Percentiles rank a stretch among this genome's conserved stretches.
These are phyloP conservation scores for Boloria selene DNA, from an alignment of 2,888 invertebrate genomes.

Conservation along the genomic window DNA sequence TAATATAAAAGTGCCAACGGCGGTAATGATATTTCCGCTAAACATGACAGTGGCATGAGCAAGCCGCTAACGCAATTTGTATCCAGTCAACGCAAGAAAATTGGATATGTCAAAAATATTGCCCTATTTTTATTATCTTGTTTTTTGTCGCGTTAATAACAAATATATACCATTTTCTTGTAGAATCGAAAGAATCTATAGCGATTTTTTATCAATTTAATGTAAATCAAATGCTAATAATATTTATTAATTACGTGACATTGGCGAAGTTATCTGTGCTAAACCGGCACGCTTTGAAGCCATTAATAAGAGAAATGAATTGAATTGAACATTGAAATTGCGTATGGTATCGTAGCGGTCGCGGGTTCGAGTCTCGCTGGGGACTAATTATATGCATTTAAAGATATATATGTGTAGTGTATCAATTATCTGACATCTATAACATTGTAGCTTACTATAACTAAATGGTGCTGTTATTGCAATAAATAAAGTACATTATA, in stretches of 20 bases:
- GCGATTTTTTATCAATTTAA: too few relatives aligned
- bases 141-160: not conserved
- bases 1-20: slow-evolving; percentile 8
- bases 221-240: too few relatives aligned
- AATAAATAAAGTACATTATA: too few relatives aligned
- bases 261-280: too few relatives aligned
- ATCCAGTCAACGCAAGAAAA: slow-evolving; percentile 1
- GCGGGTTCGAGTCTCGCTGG: not conserved
- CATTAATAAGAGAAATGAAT: not conserved
- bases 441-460: too few relatives aligned
- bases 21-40: slow-evolving; percentile 19
- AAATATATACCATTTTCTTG: not conserved
- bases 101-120: slow-evolving; percentile 6
- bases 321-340: not conserved
- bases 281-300: too few relatives aligned
- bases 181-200: too few relatives aligned
- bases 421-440: too few relatives aligned
- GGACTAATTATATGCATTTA: not conserved
- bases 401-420: too few relatives aligned
- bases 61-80: slow-evolving; percentile 22
- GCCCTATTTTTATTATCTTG: not conserved
- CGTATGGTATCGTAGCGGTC: not conserved
- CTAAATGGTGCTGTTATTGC: too few relatives aligned
- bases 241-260: too few relatives aligned
- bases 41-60: slow-evolving; percentile 19